These are phyloP conservation scores for Lepus americanus DNA, from an alignment of 2,113 vertebrate genomes.

Conservation along the genomic window DNA sequence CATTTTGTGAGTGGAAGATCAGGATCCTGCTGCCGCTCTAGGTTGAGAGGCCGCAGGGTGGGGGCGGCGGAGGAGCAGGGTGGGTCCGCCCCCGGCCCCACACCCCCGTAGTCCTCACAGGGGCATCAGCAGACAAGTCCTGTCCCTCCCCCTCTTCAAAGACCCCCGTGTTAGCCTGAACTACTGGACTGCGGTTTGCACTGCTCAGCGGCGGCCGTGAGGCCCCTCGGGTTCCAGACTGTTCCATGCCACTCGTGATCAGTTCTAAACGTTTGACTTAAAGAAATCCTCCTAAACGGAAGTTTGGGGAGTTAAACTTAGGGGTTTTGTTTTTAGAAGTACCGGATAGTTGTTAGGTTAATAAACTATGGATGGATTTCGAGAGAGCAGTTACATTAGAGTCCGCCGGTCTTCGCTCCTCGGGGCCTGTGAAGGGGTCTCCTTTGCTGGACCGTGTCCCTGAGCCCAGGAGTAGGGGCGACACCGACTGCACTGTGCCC, in stretches of 20 bases:
- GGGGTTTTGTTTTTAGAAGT: conserved; percentile 72
- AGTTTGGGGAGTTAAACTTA: conserved; percentile 47
- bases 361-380: conserved; percentile 72
- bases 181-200: conserved; percentile 77
- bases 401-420: not conserved
- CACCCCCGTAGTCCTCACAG: conserved; percentile 74
- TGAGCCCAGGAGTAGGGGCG: conserved; percentile 53
- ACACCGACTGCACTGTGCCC: no score
- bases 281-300: conserved; percentile 4
- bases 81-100: not conserved
- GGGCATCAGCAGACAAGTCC: conserved; percentile 80
- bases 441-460: not conserved
- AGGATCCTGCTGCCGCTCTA: no score
- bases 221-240: not conserved
- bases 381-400: conserved; percentile 50
- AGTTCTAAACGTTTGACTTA: conserved; percentile 31
- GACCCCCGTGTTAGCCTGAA: conserved; percentile 78
- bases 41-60: not conserved
- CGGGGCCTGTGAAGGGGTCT: not conserved
- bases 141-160: conserved; percentile 83
- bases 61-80: not conserved
- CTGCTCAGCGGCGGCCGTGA: conserved; percentile 9
- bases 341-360: not conserved
- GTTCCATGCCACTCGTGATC: not conserved
- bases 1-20: no score